Conservation (phyloP, 2,113 vertebrate genomes). For the Peucedramus taeniatus region DNA sequence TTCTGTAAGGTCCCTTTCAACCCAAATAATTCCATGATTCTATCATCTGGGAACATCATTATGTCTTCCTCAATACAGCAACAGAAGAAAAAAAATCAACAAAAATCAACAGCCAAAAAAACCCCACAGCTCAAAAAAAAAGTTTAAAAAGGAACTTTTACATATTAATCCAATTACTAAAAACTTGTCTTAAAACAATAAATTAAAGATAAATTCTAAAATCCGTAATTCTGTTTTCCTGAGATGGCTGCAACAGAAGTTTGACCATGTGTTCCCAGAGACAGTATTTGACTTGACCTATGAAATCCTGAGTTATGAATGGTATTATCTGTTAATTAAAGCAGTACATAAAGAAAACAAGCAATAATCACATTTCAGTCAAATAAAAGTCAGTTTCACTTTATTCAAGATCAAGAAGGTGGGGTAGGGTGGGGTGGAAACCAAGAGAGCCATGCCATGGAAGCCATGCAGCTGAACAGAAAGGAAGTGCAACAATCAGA, state of each 20-base stretch:
- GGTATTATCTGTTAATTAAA: neutral
- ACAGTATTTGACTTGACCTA: neutral
- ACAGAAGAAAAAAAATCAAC: neutral
- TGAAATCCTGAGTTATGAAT: neutral
- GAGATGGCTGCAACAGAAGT: neutral
- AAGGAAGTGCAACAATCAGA: neutral
- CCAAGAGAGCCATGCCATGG: neutral
- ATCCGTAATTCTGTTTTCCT: neutral
- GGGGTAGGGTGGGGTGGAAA: neutral
- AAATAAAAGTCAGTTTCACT: slow-evolving; percentile 17
- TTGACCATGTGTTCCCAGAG: neutral
- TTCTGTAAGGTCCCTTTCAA: neutral
- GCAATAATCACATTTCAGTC: neutral
- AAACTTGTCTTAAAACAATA: neutral
- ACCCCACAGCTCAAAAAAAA: rapidly evolving
- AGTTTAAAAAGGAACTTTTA: neutral
- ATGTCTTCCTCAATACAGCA: neutral
- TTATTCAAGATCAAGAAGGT: slow-evolving; percentile 2
- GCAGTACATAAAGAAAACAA: neutral
- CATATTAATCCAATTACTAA: neutral
- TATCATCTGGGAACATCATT: neutral
- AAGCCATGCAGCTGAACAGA: neutral
- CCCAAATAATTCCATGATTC: neutral
- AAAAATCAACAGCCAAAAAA: neutral
- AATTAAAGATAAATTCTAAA: neutral